Conservation (phyloP, 2,113 vertebrate genomes). For the Crotophaga sulcirostris region DNA sequence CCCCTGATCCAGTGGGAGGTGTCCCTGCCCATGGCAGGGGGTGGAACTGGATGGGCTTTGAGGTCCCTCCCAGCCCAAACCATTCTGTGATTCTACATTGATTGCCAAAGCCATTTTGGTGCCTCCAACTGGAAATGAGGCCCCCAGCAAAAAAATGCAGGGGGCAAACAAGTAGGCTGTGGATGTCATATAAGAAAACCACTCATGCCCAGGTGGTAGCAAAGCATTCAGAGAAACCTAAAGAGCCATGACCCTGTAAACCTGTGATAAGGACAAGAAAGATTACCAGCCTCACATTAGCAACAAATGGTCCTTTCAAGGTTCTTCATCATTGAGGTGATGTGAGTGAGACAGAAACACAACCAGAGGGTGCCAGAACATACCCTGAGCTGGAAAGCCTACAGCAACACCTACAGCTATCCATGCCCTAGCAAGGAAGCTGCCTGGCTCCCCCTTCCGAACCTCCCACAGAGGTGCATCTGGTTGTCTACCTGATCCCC, state of each 20-base stretch:
- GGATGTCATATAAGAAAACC: background rate
- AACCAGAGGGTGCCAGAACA: background rate
- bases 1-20: too few species aligned
- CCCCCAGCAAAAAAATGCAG: background rate
- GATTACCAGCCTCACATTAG: background rate
- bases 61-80: too few species aligned
- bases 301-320: background rate
- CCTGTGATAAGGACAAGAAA: background rate
- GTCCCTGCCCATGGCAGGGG: too few species aligned
- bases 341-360: background rate
- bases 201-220: background rate
- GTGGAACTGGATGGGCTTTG: too few species aligned
- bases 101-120: background rate
- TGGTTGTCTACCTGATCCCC: background rate
- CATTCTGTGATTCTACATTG: too few species aligned
- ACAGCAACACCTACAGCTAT: background rate
- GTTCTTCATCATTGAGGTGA: background rate
- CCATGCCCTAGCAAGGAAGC: rapidly evolving
- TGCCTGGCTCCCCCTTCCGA: background rate
- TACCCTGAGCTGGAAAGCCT: background rate
- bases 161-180: background rate
- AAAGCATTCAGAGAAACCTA: background rate
- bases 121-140: background rate
- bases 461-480: background rate
- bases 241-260: background rate